Conservation (phyloP, 64 coral and sea anemone genomes). For the Montipora sp. region DNA sequence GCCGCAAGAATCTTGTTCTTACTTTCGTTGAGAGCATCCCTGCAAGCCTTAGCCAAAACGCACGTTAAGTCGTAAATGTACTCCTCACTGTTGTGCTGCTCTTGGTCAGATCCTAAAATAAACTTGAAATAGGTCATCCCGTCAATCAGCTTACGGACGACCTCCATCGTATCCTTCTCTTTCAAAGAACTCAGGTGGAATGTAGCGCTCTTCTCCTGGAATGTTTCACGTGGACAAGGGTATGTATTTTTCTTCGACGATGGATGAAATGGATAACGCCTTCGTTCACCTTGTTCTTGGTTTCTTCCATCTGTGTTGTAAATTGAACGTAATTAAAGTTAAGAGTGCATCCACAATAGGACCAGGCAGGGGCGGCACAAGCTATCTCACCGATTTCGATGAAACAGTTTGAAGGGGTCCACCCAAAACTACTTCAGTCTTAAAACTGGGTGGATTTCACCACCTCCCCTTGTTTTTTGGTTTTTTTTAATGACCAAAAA, state of each 20-base stretch:
- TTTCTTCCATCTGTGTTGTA: background rate
- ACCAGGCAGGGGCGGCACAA: conserved; percentile 1
- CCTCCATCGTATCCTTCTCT: background rate
- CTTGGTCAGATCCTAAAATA: conserved; percentile 5
- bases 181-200: background rate
- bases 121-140: background rate
- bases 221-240: background rate
- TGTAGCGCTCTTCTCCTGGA: background rate
- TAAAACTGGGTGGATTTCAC: background rate
- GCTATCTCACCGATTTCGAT: background rate
- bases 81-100: conserved; percentile 8
- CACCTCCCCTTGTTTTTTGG: background rate
- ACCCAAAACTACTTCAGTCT: background rate
- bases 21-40: background rate
- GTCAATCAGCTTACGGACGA: background rate
- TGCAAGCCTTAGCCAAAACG: conserved; percentile 5
- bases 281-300: background rate
- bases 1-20: conserved; percentile 17
- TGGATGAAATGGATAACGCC: background rate
- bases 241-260: background rate
- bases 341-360: background rate
- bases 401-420: background rate
- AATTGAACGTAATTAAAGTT: too few species aligned
- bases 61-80: conserved; percentile 30
- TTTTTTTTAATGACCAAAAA: background rate